Evolutionary conservation across 2,113 vertebrate genomes (phyloP).

Genomic region (Potamarius usumacintae): DNA sequence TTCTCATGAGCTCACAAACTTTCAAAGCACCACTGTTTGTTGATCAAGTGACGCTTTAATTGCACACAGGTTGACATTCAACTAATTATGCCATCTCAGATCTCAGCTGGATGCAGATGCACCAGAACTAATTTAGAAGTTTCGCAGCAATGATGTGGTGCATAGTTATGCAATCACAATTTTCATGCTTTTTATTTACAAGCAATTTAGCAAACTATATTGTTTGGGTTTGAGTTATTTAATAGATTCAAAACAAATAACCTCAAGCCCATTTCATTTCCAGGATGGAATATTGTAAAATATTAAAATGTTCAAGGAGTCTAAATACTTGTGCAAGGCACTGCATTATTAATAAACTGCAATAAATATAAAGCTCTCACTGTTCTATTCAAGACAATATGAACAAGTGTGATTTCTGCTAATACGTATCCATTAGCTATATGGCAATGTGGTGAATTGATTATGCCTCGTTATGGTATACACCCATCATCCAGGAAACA

Average conservation of each 20-base stretch:
- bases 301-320: not conserved
- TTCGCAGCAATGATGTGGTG: not conserved
- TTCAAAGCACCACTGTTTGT: too few species aligned
- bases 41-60: not conserved
- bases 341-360: not conserved
- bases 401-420: not conserved
- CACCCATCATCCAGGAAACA: not conserved
- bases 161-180: not conserved
- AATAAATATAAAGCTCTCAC: not conserved
- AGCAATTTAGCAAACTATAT: not conserved
- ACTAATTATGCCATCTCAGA: not conserved
- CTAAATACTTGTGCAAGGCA: not conserved
- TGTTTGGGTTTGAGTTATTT: not conserved
- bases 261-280: not conserved
- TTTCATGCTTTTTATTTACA: conserved; percentile 1
- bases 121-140: not conserved
- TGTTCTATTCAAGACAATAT: not conserved
- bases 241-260: not conserved
- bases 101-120: not conserved
- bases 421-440: not conserved
- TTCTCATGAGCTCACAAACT: too few species aligned
- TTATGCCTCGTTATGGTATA: not conserved
- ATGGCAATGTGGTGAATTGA: not conserved
- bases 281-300: not conserved
- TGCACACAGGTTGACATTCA: not conserved